phyloP scores from a whole-genome alignment of 2,113 vertebrate species.

The Cyprinodon brontotheroides region DNA sequence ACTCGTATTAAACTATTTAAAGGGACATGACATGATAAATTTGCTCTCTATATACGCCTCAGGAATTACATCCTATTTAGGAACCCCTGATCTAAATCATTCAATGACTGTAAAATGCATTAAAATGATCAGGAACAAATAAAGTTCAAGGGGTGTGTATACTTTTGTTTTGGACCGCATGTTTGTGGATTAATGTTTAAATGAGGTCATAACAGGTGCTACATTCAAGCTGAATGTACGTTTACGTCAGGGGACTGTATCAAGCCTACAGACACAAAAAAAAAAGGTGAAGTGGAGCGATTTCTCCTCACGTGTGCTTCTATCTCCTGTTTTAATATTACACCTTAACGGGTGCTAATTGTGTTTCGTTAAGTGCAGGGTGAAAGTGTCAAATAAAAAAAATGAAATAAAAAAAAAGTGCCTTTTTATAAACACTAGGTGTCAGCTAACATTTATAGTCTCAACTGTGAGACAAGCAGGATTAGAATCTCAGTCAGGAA shows the following conservation, averaged over 20 bases:
- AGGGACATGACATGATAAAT: no score
- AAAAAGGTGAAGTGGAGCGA: conserved; percentile 10
- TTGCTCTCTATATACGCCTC: no score
- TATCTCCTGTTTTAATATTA: conserved; percentile 55
- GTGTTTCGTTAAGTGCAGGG: conserved; percentile 61
- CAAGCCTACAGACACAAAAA: conserved; percentile 1
- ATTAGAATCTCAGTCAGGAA: conserved; percentile 58
- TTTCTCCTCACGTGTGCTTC: conserved; percentile 69
- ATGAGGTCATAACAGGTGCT: conserved; percentile 58
- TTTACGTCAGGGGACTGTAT: conserved; percentile 20
- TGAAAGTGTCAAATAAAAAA: conserved; percentile 36
- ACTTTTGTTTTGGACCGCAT: conserved; percentile 9
- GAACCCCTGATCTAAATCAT: no score
- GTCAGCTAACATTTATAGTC: conserved; percentile 59
- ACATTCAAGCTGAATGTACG: conserved; percentile 64
- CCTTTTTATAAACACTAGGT: conserved; percentile 53
- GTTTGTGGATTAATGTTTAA: conserved; percentile 48
- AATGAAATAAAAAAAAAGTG: conserved; percentile 55
- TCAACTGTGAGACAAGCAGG: conserved; percentile 43
- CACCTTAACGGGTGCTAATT: conserved; percentile 22
- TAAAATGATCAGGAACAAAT: neutral
- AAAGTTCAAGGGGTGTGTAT: neutral
- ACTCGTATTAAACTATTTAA: no score
- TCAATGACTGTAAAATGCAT: neutral
- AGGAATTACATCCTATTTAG: no score